Base-by-base conservation (phyloP, 2,797 vertebrate species). In the Hydrocynus forskahlii region DNA sequence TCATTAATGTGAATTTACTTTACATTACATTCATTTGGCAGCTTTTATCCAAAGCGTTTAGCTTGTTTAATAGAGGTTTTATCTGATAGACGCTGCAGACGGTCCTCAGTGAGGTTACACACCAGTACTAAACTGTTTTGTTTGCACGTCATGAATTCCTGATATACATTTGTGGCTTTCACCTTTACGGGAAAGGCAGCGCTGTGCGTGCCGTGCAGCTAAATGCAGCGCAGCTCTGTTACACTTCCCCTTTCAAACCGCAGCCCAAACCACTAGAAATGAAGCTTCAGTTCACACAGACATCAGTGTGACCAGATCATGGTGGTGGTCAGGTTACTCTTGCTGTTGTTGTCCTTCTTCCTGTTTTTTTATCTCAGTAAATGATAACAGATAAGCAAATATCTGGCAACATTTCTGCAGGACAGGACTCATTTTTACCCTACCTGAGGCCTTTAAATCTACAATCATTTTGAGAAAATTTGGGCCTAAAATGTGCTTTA, bases 251-350 rank as follows among this genome's bases (percentile, higher is more conserved):
- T n/a, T 16, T 59, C 10, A 59, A 81, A 40, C 29, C 66, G 16
- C 38, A 45, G 48, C 59, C 72, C 60, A 70, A 76, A 43, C 66
- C 80, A 71, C 29, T n/a, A 62, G 55, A 55, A 62, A 54, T 21
- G 29, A 64, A 4, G 29, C 29, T 16, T 60, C 25, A 7, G 5
- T 64, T 38, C 23, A 64, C 29, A 64, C 16, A 17, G 29, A 14
- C 16, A 1, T 2, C 10, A 0, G 1, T 64, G 63, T 17, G 63
- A 38, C 29, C 63, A 64, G 8, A 29, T 13, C 23, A 19, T 6
- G 45, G 5, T 48, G 45, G 5, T 48, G 45, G 5, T 48, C 4
- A 43, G 14, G n/a, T n/a, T n/a, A n/a, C n/a, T n/a, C n/a, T 54
- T 54, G 52, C 17, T 54, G n/a, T 8, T 35, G 7, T 40, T 52